Evolutionary conservation across 2,888 invertebrate genomes (phyloP), one percentile per base, ranked within the genome.

Genomic region (Drosophila paucipuncta): DNA sequence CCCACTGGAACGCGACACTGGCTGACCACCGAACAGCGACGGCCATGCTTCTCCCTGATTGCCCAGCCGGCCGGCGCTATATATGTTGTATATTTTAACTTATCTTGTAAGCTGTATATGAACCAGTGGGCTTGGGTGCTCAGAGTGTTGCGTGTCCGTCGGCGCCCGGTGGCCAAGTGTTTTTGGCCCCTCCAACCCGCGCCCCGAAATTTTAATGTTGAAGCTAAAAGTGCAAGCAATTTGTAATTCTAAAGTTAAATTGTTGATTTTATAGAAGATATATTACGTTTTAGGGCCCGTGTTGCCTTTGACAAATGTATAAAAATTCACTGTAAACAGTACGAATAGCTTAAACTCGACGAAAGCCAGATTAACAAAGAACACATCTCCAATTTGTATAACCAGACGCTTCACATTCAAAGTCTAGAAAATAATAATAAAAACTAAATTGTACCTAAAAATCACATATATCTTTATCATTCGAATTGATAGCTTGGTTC

Each of bases 141-240:
- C 82, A 79, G 79, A 79, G 75, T 79, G 84, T 65, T 66, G 80
- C 43, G 66, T 80, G 84, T 76, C 89, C 75, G 76, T 53, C 73
- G 77, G 77, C 68, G 79, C 66, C 70, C 70, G 75, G 59, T 61
- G 67, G 50, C 68, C 78, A 59, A 64, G 60, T 76, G 75, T 67
- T 68, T 58, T 64, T 59, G 22, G 7, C 16, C 10, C 16, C 16
- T 47, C 9, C 9, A 2, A 25, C 4, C 22, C 9, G 4, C 22
- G 47, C 16, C 16, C 57, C 74, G 49, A 86, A 86, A 74, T 76
- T 82, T 64, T 31, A 73, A 82, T 47, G 71, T 85, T 86, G 68
- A 83, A 89, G 78, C 79, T 82, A 61, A 82, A 82, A 82, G 83
- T 88, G 82, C 68, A 81, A 68, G 53, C 70, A 71, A 83, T 81